Conservation (phyloP, 2,888 invertebrate species). For the Sesia apiformis region DNA sequence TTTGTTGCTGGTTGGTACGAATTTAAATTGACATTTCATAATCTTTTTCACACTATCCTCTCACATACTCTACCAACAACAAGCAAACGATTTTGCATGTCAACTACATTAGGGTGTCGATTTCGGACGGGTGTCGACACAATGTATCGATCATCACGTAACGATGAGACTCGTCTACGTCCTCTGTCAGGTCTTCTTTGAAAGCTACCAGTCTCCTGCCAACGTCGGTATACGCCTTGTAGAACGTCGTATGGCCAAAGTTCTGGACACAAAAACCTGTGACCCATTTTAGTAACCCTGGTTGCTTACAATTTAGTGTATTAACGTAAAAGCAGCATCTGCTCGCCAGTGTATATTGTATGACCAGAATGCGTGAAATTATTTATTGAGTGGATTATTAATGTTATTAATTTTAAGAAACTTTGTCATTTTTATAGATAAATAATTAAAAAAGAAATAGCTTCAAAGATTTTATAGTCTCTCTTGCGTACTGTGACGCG, state of each 20-base stretch:
- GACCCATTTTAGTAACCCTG: background rate
- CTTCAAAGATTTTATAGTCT: background rate
- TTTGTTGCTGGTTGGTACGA: no score
- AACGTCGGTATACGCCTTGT: background rate
- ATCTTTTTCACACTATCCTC: no score
- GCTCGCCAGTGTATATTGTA: no score
- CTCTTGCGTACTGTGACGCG: conserved; percentile 3
- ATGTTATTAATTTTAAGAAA: background rate
- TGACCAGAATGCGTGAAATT: no score
- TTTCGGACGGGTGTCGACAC: conserved; percentile 1
- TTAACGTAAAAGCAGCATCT: background rate
- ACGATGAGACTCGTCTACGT: background rate
- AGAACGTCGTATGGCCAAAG: no score
- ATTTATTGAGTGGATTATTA: no score
- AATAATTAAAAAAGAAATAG: background rate
- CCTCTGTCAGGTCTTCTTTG: background rate
- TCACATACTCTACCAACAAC: background rate
- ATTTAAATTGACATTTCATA: no score
- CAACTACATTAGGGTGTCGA: conserved; percentile 1
- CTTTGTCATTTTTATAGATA: background rate
- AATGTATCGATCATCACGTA: background rate
- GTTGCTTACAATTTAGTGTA: background rate
- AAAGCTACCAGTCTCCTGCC: background rate
- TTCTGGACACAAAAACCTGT: no score
- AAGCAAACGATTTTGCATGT: conserved; percentile 1